phyloP scores from a whole-genome alignment of 2,797 vertebrate species.

The Falco biarmicus region DNA sequence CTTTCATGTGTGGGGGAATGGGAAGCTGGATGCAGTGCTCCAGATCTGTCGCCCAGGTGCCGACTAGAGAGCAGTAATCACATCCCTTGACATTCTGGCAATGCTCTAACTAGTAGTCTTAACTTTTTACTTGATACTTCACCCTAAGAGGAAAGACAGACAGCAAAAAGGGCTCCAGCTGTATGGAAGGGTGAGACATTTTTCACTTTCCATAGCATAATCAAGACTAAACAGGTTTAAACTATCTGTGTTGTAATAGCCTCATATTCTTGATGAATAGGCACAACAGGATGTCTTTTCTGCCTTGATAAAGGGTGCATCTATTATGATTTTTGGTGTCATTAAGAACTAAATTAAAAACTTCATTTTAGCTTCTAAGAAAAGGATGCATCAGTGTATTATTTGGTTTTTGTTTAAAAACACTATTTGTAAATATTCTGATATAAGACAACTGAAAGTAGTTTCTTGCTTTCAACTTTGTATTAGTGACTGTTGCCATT shows the following conservation, averaged over 20 bases:
- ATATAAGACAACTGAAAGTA: not conserved
- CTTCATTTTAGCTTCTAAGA: not conserved
- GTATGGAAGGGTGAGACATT: not conserved
- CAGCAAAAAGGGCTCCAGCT: not conserved
- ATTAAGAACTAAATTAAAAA: constrained; percentile 25
- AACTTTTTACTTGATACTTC: not conserved
- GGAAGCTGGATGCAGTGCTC: not conserved
- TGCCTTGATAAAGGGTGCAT: constrained; percentile 31
- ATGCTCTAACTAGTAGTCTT: not conserved
- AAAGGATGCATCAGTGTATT: not conserved
- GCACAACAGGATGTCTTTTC: constrained; percentile 12
- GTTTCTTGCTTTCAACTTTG: not conserved
- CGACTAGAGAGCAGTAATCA: not conserved
- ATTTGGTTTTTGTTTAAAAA: not conserved
- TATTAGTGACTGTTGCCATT: not conserved
- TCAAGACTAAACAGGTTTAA: constrained; percentile 30
- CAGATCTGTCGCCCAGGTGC: not conserved
- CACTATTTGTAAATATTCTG: not conserved
- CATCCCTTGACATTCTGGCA: not conserved
- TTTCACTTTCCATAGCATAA: not conserved
- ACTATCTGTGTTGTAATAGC: not conserved
- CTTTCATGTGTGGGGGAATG: not conserved
- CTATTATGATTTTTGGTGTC: constrained; percentile 1
- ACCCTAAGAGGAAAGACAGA: not conserved
- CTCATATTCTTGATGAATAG: constrained; percentile 15